phyloP scores from a whole-genome alignment of 2,888 invertebrate species.

The Ecliptopera silaceata region DNA sequence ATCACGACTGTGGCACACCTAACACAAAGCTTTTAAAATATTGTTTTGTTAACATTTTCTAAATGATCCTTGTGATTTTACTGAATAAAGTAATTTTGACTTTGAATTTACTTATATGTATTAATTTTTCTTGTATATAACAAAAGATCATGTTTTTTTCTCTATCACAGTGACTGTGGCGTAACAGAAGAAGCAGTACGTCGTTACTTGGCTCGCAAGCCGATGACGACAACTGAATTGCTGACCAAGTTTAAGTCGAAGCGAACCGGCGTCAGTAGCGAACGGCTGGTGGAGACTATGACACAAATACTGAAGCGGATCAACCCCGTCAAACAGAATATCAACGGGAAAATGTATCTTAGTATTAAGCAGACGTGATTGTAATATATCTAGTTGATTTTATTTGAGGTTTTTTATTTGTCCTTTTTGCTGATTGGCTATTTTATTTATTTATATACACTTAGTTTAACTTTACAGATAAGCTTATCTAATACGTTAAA shows the following conservation, averaged over 20 bases:
- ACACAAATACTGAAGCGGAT: conserved; percentile 97
- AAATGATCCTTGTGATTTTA: no score
- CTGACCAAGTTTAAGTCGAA: conserved; percentile 97
- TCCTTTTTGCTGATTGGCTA: neutral
- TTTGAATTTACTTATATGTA: no score
- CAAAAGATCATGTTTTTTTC: neutral
- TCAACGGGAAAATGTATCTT: conserved; percentile 97
- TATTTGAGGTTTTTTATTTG: conserved; percentile 3
- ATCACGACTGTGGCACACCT: no score
- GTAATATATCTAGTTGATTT: conserved; percentile 31
- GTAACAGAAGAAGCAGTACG: conserved; percentile 97
- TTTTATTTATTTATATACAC: neutral
- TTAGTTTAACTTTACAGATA: no score
- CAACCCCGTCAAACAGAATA: conserved; percentile 95
- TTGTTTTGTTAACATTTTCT: no score
- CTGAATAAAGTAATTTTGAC: no score
- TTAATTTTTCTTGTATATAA: no score
- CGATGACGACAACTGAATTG: conserved; percentile 98
- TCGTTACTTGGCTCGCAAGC: conserved; percentile 96
- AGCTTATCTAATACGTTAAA: no score
- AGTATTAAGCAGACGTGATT: conserved; percentile 87
- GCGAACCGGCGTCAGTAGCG: conserved; percentile 94
- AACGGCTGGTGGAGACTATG: conserved; percentile 96
- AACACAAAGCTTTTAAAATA: no score
- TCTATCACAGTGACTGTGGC: conserved; percentile 88